Conservation (phyloP, 2,113 vertebrate genomes). For the Larimichthys crocea region DNA sequence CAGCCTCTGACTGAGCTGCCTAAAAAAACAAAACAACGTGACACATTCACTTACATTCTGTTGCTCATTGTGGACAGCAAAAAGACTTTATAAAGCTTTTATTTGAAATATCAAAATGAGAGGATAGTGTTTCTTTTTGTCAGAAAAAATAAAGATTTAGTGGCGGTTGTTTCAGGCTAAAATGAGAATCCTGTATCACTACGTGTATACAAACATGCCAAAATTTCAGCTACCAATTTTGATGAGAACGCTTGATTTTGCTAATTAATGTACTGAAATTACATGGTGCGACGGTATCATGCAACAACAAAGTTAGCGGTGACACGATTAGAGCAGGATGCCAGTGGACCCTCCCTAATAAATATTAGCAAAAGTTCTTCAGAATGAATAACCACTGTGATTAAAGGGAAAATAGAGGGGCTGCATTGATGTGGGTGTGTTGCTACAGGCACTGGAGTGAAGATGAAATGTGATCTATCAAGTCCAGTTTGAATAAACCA, state of each 20-base stretch:
- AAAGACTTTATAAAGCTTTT: neutral
- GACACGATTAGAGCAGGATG: neutral
- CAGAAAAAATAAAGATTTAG: neutral
- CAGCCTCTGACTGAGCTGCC: neutral
- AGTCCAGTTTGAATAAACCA: neutral
- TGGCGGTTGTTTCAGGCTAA: neutral
- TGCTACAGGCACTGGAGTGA: neutral
- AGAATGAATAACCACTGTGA: neutral
- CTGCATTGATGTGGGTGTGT: neutral
- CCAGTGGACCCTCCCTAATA: neutral
- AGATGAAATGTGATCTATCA: neutral
- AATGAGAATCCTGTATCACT: neutral
- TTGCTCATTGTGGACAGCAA: neutral
- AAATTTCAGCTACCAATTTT: neutral
- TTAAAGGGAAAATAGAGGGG: neutral
- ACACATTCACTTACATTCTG: neutral
- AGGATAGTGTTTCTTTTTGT: neutral
- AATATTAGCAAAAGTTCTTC: neutral
- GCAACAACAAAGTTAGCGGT: neutral
- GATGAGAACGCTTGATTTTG: neutral
- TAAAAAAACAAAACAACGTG: neutral
- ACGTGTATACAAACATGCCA: conserved; percentile 1
- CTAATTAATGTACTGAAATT: neutral
- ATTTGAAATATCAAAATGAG: neutral
- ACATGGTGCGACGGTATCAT: neutral